Conservation (phyloP, 2,797 vertebrate genomes). For the Sebastes nivosus region DNA sequence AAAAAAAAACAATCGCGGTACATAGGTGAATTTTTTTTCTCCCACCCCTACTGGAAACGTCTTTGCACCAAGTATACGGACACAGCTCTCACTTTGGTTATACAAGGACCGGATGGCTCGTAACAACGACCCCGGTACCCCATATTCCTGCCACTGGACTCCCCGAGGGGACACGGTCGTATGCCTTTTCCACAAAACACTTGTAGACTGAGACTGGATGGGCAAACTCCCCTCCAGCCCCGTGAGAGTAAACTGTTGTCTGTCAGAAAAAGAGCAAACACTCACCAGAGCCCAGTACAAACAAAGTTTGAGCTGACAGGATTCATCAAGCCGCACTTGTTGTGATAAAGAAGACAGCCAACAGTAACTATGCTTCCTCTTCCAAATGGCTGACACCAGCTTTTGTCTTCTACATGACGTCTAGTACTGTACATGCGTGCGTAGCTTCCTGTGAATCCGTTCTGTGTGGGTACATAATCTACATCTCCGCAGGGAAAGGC, state of each 20-base stretch:
- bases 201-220: not conserved
- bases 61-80: too few relatives aligned
- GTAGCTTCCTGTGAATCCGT: not conserved
- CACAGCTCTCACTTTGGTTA: too few relatives aligned
- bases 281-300: not conserved
- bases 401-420: not conserved
- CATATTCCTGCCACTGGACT: too few relatives aligned
- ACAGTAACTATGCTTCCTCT: not conserved
- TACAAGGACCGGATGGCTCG: too few relatives aligned
- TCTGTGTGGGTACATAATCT: not conserved
- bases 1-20: too few relatives aligned
- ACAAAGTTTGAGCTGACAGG: not conserved
- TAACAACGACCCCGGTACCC: too few relatives aligned
- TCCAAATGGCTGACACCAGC: not conserved
- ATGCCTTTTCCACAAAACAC: not conserved
- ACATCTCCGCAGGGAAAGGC: not conserved
- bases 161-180: too few relatives aligned
- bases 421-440: too few relatives aligned
- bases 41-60: too few relatives aligned
- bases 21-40: too few relatives aligned
- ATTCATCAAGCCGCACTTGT: not conserved
- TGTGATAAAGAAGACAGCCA: not conserved
- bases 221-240: not conserved
- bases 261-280: not conserved
- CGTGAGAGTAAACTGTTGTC: not conserved